Evolutionary conservation across 23 tunicate species (phyloP), one percentile per base, ranked within the genome.

Genomic region (Ciona savignyi): DNA sequence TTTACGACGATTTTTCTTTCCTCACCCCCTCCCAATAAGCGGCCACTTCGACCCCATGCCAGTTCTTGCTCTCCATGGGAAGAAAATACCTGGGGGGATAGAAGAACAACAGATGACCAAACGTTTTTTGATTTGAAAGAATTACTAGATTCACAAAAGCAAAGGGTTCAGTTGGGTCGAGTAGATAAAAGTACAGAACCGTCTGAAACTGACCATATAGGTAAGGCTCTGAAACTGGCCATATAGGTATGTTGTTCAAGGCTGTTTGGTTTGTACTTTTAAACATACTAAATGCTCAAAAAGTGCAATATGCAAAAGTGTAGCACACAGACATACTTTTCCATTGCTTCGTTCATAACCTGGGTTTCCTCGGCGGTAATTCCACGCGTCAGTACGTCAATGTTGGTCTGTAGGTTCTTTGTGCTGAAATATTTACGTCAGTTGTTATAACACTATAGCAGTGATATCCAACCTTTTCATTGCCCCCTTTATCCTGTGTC

Each of bases 1-100:
- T n/a, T n/a, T n/a, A n/a, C n/a, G n/a, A n/a, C n/a, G n/a, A n/a
- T n/a, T n/a, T n/a, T n/a, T n/a, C n/a, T n/a, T n/a, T n/a, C n/a
- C n/a, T 56, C 42, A 74, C 15, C 29, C 30, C 75, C 27, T 68
- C 34, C 29, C 76, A 31, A 29, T 79, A 79, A 0, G 29, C 23
- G 21, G 71, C 48, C 24, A 79, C 65, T 49, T 79, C 83, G 28
- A 79, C 68, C 15, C 75, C 75, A 0, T 70, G 60, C 83, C 83
- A 79, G 22, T 61, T 27, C 24, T 34, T 33, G 30, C 29, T 70
- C 11, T 79, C 73, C 68, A 79, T 34, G 28, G 83, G 83, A 21
- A 70, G 66, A 32, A 79, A 79, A 70, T 51, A 79, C 51, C 83
- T 79, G 15, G 15, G 33, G 35, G 66, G 33, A 30, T n/a, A n/a